Evolutionary conservation across 2,888 invertebrate genomes (phyloP).

Genomic region (Acanthosoma haemorrhoidale): DNA sequence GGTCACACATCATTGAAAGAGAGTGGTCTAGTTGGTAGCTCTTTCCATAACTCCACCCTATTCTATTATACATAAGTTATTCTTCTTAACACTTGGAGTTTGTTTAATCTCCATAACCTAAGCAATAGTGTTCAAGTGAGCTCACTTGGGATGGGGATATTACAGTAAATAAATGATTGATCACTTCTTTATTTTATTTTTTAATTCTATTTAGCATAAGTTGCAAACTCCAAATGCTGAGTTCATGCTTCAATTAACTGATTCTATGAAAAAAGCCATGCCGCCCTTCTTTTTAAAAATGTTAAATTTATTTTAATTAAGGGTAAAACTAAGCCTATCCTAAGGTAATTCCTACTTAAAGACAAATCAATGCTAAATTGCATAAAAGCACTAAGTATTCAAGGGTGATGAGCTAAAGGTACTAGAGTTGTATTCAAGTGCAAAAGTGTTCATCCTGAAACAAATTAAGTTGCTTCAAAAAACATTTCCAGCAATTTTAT

Average conservation of each 20-base stretch:
- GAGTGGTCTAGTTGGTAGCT: no score
- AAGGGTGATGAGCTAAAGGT: slow-evolving; percentile 18
- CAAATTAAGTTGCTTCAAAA: slow-evolving; percentile 20
- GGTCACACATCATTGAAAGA: no score
- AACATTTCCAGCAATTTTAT: not conserved
- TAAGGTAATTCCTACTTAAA: not conserved
- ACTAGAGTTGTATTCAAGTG: slow-evolving; percentile 22
- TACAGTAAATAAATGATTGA: no score
- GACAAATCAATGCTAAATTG: not conserved
- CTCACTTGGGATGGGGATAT: no score
- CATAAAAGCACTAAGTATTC: slow-evolving; percentile 15
- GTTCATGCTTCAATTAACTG: not conserved
- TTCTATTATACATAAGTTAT: no score
- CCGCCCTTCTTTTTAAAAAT: not conserved
- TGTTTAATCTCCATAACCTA: no score
- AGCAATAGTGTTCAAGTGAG: no score
- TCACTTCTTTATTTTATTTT: no score
- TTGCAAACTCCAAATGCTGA: not conserved
- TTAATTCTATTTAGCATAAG: no score
- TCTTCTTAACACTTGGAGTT: no score
- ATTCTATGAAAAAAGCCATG: not conserved
- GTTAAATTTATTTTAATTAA: not conserved
- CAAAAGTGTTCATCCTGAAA: slow-evolving; percentile 28
- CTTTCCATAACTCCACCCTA: no score
- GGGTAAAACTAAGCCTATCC: not conserved